phyloP scores from a whole-genome alignment of 2,888 invertebrate species.

The Pseudococcus longispinus region DNA sequence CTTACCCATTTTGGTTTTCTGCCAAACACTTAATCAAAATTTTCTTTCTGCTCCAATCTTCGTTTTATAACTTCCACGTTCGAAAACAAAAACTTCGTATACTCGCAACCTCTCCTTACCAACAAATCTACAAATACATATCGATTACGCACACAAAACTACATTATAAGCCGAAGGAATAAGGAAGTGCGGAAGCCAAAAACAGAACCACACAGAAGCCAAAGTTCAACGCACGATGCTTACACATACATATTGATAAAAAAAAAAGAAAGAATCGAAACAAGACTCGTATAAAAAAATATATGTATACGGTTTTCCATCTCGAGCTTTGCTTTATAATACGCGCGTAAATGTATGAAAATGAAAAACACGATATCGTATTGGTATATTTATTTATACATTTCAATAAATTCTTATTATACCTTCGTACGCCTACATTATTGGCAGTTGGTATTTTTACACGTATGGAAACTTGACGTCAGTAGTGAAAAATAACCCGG shows the following conservation, averaged over 20 bases:
- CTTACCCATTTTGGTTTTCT: too few relatives aligned
- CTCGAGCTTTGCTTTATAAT: not conserved
- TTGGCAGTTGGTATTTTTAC: slow-evolving; percentile 28
- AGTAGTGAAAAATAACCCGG: slow-evolving; percentile 11
- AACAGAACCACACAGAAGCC: slow-evolving; percentile 4
- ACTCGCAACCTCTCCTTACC: not conserved
- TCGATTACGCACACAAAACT: not conserved
- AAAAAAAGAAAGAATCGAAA: not conserved
- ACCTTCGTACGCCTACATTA: slow-evolving; percentile 37
- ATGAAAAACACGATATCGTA: not conserved
- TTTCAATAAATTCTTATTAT: slow-evolving; percentile 46
- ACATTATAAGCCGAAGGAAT: not conserved
- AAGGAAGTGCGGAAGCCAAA: not conserved
- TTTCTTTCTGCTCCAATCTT: not conserved
- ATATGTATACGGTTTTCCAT: not conserved
- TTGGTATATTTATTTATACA: slow-evolving; percentile 1
- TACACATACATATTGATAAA: not conserved
- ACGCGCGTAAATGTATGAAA: not conserved
- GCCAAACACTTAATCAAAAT: too few relatives aligned
- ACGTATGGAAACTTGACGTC: slow-evolving; percentile 4
- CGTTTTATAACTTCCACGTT: too few relatives aligned
- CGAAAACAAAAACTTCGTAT: not conserved
- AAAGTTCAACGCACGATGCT: not conserved
- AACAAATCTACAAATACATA: not conserved
- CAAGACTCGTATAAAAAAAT: not conserved